These are phyloP conservation scores for Apantesis nais DNA, from an alignment of 2,888 invertebrate genomes.

Conservation along the genomic window DNA sequence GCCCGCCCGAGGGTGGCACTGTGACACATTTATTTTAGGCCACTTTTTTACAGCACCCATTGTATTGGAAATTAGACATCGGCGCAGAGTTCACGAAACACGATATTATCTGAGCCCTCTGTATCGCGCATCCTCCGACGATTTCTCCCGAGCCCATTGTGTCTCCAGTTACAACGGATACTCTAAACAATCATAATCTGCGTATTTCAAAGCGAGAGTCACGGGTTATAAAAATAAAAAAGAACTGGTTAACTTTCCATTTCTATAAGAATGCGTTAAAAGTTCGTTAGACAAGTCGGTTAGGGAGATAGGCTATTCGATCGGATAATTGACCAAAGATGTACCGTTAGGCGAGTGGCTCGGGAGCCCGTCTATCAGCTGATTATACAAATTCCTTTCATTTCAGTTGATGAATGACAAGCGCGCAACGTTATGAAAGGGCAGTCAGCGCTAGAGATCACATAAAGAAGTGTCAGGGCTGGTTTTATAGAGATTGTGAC, in stretches of 20 bases:
- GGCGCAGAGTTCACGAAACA: constrained; percentile 79
- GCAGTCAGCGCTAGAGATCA: constrained; percentile 71
- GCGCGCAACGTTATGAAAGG: constrained; percentile 63
- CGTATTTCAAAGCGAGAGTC: constrained; percentile 45
- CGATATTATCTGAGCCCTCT: constrained; percentile 78
- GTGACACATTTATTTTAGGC: constrained; percentile 84
- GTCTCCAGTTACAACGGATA: constrained; percentile 60
- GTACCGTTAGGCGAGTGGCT: constrained; percentile 69
- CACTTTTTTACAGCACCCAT: constrained; percentile 81
- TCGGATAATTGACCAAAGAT: constrained; percentile 76
- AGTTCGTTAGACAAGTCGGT: constrained; percentile 62
- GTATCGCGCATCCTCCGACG: constrained; percentile 69
- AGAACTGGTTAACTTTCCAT: constrained; percentile 81
- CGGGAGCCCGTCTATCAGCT: constrained; percentile 68
- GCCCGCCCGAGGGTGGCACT: constrained; percentile 79
- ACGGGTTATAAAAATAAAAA: constrained; percentile 63
- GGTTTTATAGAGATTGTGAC: constrained; percentile 74
- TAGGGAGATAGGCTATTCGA: constrained; percentile 59
- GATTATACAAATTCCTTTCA: constrained; percentile 76
- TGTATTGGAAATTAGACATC: constrained; percentile 84
- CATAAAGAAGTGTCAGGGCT: constrained; percentile 74
- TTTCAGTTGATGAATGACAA: constrained; percentile 75
- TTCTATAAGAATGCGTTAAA: constrained; percentile 67
- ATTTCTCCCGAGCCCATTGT: constrained; percentile 67
- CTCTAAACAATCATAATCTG: constrained; percentile 54